Evolutionary conservation across 2,888 invertebrate genomes (phyloP).

Genomic region (Erpobdella octoculata): DNA sequence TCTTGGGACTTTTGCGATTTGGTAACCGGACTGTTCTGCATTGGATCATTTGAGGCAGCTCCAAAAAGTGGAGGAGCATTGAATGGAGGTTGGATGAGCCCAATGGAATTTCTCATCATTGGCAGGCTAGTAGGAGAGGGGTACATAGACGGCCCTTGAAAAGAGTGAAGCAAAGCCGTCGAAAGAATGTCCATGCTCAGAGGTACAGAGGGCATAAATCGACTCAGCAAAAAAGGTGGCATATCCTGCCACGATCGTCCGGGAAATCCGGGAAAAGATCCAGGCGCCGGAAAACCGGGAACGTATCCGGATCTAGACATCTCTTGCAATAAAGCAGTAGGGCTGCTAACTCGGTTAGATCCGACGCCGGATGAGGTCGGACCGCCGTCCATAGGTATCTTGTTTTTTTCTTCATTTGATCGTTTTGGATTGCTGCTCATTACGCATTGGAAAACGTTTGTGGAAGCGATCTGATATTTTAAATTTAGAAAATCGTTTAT

Average conservation of each 20-base stretch:
- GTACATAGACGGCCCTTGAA: slow-evolving; percentile 17
- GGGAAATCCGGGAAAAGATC: slow-evolving; percentile 19
- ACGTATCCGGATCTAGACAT: slow-evolving; percentile 19
- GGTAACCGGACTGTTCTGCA: neutral
- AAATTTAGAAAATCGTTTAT: no score
- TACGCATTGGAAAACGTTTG: neutral
- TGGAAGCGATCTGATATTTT: neutral
- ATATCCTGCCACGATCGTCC: slow-evolving; percentile 27
- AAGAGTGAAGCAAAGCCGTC: slow-evolving; percentile 24
- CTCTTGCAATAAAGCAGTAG: slow-evolving; percentile 16
- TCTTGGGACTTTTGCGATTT: neutral
- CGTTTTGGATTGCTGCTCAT: slow-evolving; percentile 9
- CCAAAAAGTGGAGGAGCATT: slow-evolving; percentile 6
- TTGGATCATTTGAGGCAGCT: neutral
- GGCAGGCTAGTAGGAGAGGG: slow-evolving; percentile 22
- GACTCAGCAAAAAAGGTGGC: slow-evolving; percentile 21
- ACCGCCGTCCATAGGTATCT: slow-evolving; percentile 12
- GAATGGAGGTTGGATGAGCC: slow-evolving; percentile 25
- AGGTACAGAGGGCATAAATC: neutral
- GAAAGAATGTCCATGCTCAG: slow-evolving; percentile 28
- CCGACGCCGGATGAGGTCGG: neutral
- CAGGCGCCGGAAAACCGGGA: slow-evolving; percentile 15
- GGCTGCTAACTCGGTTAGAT: neutral
- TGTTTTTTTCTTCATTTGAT: slow-evolving; percentile 11
- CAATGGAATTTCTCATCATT: slow-evolving; percentile 15